Base-by-base conservation (phyloP, 2,113 vertebrate species). In the Platichthys flesus region DNA sequence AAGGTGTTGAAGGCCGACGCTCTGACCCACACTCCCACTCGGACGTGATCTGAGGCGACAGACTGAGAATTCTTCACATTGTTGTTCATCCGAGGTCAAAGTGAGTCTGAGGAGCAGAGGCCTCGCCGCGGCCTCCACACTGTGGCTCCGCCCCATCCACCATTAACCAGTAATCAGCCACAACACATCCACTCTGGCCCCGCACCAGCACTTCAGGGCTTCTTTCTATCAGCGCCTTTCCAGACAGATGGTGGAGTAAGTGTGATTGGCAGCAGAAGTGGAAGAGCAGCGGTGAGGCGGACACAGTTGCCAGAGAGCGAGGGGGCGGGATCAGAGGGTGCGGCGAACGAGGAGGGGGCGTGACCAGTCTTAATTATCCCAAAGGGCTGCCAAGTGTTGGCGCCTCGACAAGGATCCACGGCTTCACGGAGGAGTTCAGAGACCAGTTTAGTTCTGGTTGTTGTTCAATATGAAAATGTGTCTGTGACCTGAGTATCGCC, bases 211-310 rank as follows among this genome's bases (percentile, higher is more conserved):
- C 90, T 89, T 82, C 16, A 85, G 84, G 90, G 84, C 49, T n/a
- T 82, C 79, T 79, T 87, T 90, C 85, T 90, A 92, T 92, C 89
- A 84, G 86, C 2, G 65, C 76, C 70, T 45, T 89, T 84, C 74
- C 87, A 88, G 90, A 77, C 88, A 88, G 88, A 87, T 89, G 88
- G 85, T 61, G 73, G 60, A 49, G 57, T 78, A 47, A 87, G 84
- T 87, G 85, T 87, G 85, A 90, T 84, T 89, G 90, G 90, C 88
- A 87, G 83, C 21, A 61, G 70, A 77, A 82, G 81, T 56, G 77
- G 74, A 76, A 67, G 72, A 69, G 75, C 80, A 14, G 84, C 28
- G 71, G 42, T 52, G 37, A 67, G 83, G 77, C 9, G 12, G 67
- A 78, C 74, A 83, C 57, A 81, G 88, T 83, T 89, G 88, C 85